Evolutionary conservation across 2,888 invertebrate species (phyloP).

Genomic region (Eucera pruinosa): DNA sequence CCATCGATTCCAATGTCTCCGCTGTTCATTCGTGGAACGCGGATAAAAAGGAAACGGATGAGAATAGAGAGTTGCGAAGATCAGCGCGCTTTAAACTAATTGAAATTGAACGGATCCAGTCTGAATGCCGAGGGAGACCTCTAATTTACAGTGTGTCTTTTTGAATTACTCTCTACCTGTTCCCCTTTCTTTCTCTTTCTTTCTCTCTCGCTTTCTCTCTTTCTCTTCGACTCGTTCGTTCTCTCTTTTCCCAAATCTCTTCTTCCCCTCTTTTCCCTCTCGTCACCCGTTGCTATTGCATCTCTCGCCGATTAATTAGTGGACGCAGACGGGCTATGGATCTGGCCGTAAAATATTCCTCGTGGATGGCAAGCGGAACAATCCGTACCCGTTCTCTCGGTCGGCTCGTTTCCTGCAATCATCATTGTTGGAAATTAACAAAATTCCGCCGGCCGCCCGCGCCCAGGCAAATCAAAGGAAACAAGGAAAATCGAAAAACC

Average conservation of each 20-base stretch:
- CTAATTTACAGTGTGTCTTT: constrained; percentile 51
- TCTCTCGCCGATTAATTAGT: constrained; percentile 76
- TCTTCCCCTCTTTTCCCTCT: background rate
- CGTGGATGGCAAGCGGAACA: constrained; percentile 81
- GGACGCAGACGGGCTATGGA: constrained; percentile 79
- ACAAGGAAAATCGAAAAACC: constrained; percentile 57
- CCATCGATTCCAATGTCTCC: background rate
- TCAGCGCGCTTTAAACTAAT: constrained; percentile 20
- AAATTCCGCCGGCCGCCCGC: constrained; percentile 24
- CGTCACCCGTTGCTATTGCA: background rate
- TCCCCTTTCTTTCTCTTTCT: background rate
- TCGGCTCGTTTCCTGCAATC: constrained; percentile 71
- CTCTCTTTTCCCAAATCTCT: background rate
- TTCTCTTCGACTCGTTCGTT: too few species aligned
- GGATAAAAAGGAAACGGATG: background rate
- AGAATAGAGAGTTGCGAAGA: too few species aligned
- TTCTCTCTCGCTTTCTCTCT: background rate
- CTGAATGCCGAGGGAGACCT: constrained; percentile 32
- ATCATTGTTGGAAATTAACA: constrained; percentile 65
- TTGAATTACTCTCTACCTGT: constrained; percentile 27
- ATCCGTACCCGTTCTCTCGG: constrained; percentile 75
- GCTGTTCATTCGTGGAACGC: background rate
- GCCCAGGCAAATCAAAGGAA: constrained; percentile 39
- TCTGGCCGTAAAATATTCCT: constrained; percentile 78
- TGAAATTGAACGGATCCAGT: constrained; percentile 7